phyloP scores from a whole-genome alignment of 2,888 invertebrate species.

The Melinopterus prodromus region DNA sequence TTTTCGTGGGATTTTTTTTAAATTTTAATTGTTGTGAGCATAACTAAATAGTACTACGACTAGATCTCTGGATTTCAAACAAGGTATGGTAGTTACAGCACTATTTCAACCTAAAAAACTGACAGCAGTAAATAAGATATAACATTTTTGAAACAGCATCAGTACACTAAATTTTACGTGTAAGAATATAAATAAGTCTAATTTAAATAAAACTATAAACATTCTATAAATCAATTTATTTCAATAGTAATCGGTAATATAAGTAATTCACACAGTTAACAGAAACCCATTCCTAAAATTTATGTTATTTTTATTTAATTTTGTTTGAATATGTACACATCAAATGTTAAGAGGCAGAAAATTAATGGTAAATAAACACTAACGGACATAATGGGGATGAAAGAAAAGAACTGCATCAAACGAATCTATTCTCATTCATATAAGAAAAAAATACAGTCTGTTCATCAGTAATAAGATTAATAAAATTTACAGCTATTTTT shows the following conservation, averaged over 20 bases:
- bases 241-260: constrained; percentile 24
- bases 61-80: too few species aligned
- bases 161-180: too few species aligned
- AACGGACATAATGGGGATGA: constrained; percentile 9
- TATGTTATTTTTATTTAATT: constrained; percentile 34
- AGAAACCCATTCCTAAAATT: constrained; percentile 38
- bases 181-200: constrained; percentile 19
- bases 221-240: constrained; percentile 38
- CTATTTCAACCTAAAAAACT: too few species aligned
- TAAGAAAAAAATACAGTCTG: constrained; percentile 55
- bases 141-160: too few species aligned
- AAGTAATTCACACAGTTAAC: constrained; percentile 39
- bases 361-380: background rate
- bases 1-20: too few species aligned
- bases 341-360: constrained; percentile 34
- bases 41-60: too few species aligned
- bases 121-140: too few species aligned
- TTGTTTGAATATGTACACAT: constrained; percentile 39
- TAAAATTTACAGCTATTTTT: constrained; percentile 40
- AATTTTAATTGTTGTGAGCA: too few species aligned
- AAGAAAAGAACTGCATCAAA: constrained; percentile 17
- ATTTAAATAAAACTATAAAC: constrained; percentile 25
- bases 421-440: constrained; percentile 36
- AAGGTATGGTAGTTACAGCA: too few species aligned
- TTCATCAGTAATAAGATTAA: constrained; percentile 41